Conservation (phyloP, 2,113 vertebrate species). For the Peromyscus leucopus region DNA sequence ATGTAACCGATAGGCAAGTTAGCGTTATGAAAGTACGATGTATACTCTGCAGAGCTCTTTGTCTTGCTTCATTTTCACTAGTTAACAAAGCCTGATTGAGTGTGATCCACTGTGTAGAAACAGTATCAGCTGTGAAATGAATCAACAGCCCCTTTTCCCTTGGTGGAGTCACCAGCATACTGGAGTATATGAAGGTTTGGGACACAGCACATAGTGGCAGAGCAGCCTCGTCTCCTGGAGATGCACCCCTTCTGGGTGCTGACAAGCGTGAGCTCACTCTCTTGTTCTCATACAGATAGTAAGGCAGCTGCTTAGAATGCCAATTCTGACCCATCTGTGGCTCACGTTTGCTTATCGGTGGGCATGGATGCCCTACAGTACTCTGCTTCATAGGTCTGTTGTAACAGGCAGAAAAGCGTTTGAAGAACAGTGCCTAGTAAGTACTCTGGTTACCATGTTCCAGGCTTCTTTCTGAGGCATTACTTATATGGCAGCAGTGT, state of each 20-base stretch:
- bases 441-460: background rate
- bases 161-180: background rate
- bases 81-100: slow-evolving; percentile 13
- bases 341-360: background rate
- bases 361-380: background rate
- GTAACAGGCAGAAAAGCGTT: background rate
- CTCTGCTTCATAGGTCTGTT: background rate
- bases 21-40: background rate
- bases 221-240: background rate
- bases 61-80: background rate
- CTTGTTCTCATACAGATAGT: background rate
- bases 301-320: background rate
- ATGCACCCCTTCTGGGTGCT: accelerated
- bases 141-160: background rate
- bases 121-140: background rate
- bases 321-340: background rate
- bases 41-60: background rate
- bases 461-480: background rate
- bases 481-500: background rate
- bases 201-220: background rate
- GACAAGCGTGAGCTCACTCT: background rate
- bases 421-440: background rate
- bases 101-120: background rate
- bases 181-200: background rate
- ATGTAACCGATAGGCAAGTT: background rate